phyloP scores from a whole-genome alignment of 2,797 vertebrate genomes.

The Peromyscus eremicus region DNA sequence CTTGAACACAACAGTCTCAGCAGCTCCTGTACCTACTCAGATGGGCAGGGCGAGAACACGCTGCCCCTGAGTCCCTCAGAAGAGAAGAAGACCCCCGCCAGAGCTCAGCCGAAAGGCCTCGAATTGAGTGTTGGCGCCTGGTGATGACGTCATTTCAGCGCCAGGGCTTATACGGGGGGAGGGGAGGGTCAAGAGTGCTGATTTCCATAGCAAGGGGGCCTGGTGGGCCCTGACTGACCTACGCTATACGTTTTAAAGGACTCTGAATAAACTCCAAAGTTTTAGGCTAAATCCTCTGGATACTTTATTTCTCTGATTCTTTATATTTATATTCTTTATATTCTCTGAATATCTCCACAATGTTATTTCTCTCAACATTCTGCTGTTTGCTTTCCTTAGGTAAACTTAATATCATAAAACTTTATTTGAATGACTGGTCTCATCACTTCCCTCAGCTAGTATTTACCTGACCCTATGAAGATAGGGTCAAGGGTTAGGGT shows the following conservation, averaged over 20 bases:
- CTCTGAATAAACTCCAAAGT: not conserved
- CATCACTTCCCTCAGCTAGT: not conserved
- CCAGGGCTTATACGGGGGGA: too few relatives aligned
- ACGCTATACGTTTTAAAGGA: not conserved
- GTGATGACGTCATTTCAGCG: not conserved
- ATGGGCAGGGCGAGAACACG: not conserved
- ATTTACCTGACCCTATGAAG: not conserved
- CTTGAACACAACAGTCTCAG: too few relatives aligned
- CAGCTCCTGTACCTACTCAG: not conserved
- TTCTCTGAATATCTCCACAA: not conserved
- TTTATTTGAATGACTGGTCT: not conserved
- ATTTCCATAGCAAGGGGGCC: not conserved
- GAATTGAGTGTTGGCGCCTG: not conserved
- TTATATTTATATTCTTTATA: not conserved
- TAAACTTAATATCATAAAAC: not conserved
- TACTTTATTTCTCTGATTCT: not conserved
- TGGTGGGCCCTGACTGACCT: not conserved
- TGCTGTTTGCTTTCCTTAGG: not conserved
- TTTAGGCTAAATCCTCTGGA: not conserved
- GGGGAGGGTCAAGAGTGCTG: not conserved
- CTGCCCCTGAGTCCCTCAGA: not conserved
- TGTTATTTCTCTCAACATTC: not conserved
- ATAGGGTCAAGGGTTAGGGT: not conserved
- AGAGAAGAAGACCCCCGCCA: not conserved
- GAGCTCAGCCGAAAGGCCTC: rapidly evolving